A percentile compares a stretch with the other conserved stretches of the same genome.
Conservation (phyloP, 2,113 vertebrate genomes). For the Pycnonotus jocosus region DNA sequence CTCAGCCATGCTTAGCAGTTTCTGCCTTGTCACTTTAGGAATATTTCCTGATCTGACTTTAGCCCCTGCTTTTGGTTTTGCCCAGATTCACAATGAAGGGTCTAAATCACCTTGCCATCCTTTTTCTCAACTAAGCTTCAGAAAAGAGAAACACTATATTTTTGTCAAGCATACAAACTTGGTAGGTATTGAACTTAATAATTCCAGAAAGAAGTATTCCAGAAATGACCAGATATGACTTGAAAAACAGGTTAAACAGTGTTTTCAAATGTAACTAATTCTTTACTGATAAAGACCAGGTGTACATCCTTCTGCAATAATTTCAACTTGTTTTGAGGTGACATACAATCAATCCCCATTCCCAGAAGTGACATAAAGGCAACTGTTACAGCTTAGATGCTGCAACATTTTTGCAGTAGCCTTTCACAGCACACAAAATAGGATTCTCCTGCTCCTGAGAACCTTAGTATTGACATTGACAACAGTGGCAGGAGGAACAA, state of each 20-base stretch:
- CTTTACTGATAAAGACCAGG: neutral
- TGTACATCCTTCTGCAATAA: neutral
- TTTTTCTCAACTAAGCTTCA: constrained; percentile 23
- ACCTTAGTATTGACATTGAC: neutral
- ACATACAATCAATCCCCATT: neutral
- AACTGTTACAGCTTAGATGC: neutral
- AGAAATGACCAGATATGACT: neutral
- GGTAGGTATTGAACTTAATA: neutral
- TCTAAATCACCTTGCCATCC: constrained; percentile 19
- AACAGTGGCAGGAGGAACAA: neutral
- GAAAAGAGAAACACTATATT: neutral
- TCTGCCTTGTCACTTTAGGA: constrained; percentile 22
- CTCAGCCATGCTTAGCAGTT: neutral
- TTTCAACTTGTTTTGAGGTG: neutral
- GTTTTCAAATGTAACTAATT: neutral
- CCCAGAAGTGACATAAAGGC: neutral
- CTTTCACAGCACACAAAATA: neutral
- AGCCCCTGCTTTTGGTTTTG: constrained; percentile 43
- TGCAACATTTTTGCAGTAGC: neutral
- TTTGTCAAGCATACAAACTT: neutral
- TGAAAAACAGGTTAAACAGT: neutral
- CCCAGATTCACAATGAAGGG: neutral
- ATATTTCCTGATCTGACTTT: constrained; percentile 48
- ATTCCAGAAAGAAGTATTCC: neutral
- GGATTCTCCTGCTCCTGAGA: neutral